Evolutionary conservation across 53 echinoderm and acorn worm species (phyloP), one percentile per base, ranked within the genome.

Genomic region (Luidia sarsii): DNA sequence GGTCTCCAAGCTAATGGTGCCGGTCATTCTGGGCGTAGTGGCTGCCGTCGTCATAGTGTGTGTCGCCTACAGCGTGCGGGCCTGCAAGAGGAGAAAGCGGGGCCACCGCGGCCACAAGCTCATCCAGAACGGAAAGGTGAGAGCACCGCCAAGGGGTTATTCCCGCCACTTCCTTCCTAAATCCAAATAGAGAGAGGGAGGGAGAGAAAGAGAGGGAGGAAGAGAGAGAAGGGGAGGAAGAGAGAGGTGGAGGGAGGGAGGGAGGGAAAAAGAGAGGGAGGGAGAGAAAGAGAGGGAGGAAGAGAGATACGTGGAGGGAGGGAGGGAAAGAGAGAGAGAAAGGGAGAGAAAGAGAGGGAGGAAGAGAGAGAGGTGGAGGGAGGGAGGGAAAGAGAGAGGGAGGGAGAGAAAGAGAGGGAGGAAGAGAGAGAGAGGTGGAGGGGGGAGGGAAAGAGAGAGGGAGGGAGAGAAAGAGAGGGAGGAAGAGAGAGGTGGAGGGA

Each of bases 11-110:
- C 43, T 82, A 34, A 43, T 82, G 54, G 23, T 82, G 6, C 82
- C 82, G 5, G 57, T 82, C 11, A 43, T 68, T 37, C 48, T 82
- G 5, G 82, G 82, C 25, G 54, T 82, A 39, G 67, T 82, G 24
- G 82, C 68, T 36, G 82, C 82, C 1, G 33, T 68, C 13, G 28
- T 82, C 18, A 68, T 82, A n/a, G 55, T 82, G 10, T 82, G 82
- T 24, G 39, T 82, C 32, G 68, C 68, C 41, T 68, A 82, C 21
- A 46, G 68, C 31, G 28, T 82, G 14, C 38, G 68, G 30, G n/a
- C 56, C 20, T 82, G 45, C 6, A 57, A 16, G 43, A 82, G 57
- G 57, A 67, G 19, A 3, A 60, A 82, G n/a, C 68, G 68, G 43
- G n/a, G 77, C 39, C 33, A 18, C 9, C 32, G 41, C 39, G 62